Percentiles rank a stretch among this genome's conserved stretches.
Evolutionary conservation across 2,888 invertebrate genomes (phyloP).

Genomic region (Catocala fraxini): DNA sequence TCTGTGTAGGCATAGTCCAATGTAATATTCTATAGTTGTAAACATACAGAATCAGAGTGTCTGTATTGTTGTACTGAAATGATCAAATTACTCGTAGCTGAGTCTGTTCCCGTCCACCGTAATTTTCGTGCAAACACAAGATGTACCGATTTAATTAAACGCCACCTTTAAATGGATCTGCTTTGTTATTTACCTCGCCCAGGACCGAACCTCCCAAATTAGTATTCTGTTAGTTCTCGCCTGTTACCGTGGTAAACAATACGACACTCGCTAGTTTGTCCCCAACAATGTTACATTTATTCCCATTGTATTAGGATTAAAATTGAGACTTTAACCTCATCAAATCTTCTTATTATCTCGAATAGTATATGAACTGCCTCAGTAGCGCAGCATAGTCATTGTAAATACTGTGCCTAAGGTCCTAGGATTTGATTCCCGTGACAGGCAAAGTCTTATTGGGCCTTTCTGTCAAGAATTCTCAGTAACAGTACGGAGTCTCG

Average conservation of each 20-base stretch:
- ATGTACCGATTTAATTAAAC: slow-evolving; percentile 60
- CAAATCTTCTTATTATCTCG: no score
- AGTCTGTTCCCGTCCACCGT: slow-evolving; percentile 34
- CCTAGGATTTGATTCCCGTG: no score
- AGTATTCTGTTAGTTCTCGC: slow-evolving; percentile 54
- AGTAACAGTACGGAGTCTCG: no score
- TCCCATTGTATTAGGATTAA: background rate
- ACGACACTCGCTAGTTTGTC: slow-evolving; percentile 46
- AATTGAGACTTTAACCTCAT: background rate
- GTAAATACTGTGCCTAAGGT: no score
- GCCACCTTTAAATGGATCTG: slow-evolving; percentile 51
- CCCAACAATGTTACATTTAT: slow-evolving; percentile 41
- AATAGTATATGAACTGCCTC: no score
- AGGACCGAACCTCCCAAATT: slow-evolving; percentile 50
- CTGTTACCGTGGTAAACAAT: slow-evolving; percentile 59
- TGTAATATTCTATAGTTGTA: no score
- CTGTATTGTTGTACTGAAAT: no score
- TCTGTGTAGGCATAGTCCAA: no score
- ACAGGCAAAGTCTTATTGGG: no score
- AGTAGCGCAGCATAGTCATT: no score
- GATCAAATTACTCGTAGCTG: slow-evolving; percentile 39
- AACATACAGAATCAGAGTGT: no score
- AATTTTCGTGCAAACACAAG: slow-evolving; percentile 56
- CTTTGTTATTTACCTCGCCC: slow-evolving; percentile 52
- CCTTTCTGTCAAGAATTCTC: no score